Evolutionary conservation across 2,113 vertebrate genomes (phyloP).

Genomic region (Rhinopomastus cyanomelas): DNA sequence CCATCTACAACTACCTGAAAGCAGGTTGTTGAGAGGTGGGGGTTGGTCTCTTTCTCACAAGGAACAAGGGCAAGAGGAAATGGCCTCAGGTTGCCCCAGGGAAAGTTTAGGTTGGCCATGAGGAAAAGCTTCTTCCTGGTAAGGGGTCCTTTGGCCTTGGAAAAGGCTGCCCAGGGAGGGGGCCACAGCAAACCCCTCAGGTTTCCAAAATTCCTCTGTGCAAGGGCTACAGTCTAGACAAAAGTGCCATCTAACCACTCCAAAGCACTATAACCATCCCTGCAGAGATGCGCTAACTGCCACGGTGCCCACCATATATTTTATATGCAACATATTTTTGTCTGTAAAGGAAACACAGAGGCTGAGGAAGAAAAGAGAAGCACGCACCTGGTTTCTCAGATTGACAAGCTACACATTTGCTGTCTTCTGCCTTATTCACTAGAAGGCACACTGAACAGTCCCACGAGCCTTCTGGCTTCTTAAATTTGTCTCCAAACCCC

Average conservation of each 20-base stretch:
- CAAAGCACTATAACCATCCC: not conserved
- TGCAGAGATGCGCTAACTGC: not conserved
- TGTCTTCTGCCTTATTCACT: slow-evolving; percentile 85
- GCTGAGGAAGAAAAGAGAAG: not conserved
- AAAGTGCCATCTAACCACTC: not conserved
- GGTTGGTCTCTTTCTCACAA: too few relatives aligned
- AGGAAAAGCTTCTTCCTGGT: too few relatives aligned
- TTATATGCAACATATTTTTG: not conserved
- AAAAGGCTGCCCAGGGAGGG: too few relatives aligned
- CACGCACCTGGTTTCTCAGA: slow-evolving; percentile 83
- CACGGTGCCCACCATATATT: not conserved
- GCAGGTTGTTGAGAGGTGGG: too few relatives aligned
- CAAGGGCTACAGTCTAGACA: not conserved
- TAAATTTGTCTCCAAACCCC: slow-evolving; percentile 90
- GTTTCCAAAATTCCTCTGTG: not conserved
- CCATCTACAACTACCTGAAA: too few relatives aligned
- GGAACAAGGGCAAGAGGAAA: too few relatives aligned
- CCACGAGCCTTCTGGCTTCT: slow-evolving; percentile 90
- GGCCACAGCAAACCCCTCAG: not conserved
- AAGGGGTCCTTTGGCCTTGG: too few relatives aligned
- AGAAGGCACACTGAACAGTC: slow-evolving; percentile 87
- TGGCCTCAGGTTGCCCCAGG: too few relatives aligned
- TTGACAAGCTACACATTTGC: slow-evolving; percentile 88
- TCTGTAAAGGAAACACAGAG: not conserved
- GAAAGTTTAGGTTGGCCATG: too few relatives aligned